Evolutionary conservation across 1,140 invertebrate genomes (phyloP).

Genomic region (Macrotrachela quadricornifera): DNA sequence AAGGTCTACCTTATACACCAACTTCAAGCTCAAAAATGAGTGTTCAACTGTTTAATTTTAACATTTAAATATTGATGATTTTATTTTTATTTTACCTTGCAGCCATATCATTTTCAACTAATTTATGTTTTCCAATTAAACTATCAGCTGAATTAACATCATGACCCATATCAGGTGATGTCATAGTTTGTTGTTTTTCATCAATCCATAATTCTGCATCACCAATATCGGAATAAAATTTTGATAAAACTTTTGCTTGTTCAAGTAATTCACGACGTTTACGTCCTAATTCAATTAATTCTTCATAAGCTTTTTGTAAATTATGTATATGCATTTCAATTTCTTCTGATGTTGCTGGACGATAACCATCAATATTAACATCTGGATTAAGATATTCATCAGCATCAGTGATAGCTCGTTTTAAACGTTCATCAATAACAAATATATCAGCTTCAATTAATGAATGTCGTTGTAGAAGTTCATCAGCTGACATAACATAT

Average conservation of each 20-base stretch:
- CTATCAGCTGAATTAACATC: no score
- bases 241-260: slow-evolving; percentile 82
- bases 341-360: slow-evolving; percentile 26
- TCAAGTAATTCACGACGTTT: slow-evolving; percentile 88
- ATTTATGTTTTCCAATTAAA: no score
- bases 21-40: no score
- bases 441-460: slow-evolving; percentile 93
- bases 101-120: no score
- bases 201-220: slow-evolving; percentile 99
- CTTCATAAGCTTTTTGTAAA: slow-evolving; percentile 93
- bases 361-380: slow-evolving; percentile 66
- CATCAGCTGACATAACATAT: slow-evolving; percentile 95
- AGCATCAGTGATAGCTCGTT: slow-evolving; percentile 38
- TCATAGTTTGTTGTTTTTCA: slow-evolving; percentile 96
- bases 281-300: slow-evolving; percentile 86
- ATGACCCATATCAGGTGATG: slow-evolving; percentile 24
- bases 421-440: slow-evolving; percentile 82
- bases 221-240: slow-evolving; percentile 99
- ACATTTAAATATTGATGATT: no score
- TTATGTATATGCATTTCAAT: no score
- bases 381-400: slow-evolving; percentile 64
- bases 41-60: no score
- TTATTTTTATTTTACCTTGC: no score
- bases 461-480: slow-evolving; percentile 88
- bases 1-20: no score